Base-by-base conservation (phyloP, 2,113 vertebrate species). In the Cottus gobio region DNA sequence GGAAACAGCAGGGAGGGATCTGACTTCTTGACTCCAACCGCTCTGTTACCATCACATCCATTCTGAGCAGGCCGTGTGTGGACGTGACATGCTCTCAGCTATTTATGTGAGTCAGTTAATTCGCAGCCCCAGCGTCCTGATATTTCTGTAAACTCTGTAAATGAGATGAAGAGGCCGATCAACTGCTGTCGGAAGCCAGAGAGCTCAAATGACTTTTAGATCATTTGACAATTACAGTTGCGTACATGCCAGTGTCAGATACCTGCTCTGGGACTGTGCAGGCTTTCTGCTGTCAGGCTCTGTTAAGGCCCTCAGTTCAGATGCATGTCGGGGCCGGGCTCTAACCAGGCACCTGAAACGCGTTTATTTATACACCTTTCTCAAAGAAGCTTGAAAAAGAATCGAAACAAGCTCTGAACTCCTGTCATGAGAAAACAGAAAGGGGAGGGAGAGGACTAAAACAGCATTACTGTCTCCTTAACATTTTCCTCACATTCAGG, bases 61-160 rank as follows among this genome's bases (percentile, higher is more conserved):
- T 30, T 75, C 69, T 39, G 6, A 26, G 54, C 16, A 12, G 77
- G 60, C 9, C 31, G 37, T 54, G 26, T 0, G 0, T 24, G 67
- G 63, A 24, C 66, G 39, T 30, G 63, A 71, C 71, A 34, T 0
- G 68, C 75, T 75, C 64, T 13, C 15, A 80, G 84, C 77, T 74
- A 57, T 71, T 67, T 77, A 44, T 58, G 22, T 63, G 50, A 71
- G 66, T 52, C 30, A 10, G 57, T 37, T 89, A 80, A 85, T 85
- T 75, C 82, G 79, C 57, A 71, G 9, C 30, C 50, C 37, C 77
- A 16, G 31, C 18, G 22, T 30, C 28, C 52, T 52, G 66, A 75
- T 71, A 71, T 36, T 34, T 36, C 2, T 42, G 20, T 34, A 22
- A 64, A 68, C 72, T 83, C 79, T 13, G 5, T 2, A 28, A 56